These are phyloP conservation scores for Scaptomyza polygonia DNA, from an alignment of 2,888 invertebrate species.

Conservation along the genomic window DNA sequence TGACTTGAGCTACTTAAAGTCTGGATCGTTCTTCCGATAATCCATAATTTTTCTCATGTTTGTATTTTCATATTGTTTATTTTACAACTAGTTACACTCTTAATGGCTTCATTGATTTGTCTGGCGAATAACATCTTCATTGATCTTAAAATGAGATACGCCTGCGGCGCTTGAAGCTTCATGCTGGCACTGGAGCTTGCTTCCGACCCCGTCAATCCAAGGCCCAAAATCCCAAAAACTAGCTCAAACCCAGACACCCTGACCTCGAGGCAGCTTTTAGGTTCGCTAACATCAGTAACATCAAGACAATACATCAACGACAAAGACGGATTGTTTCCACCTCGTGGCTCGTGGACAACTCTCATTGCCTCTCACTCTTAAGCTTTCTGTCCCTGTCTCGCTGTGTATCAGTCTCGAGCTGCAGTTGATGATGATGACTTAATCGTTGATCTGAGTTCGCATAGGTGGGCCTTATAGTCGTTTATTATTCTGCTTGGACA, in stretches of 20 bases:
- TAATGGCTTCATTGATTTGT: no score
- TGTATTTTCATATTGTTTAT: no score
- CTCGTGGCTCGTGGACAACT: conserved; percentile 5
- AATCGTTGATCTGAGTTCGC: conserved; percentile 64
- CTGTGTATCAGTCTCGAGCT: conserved; percentile 19
- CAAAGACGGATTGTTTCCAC: conserved; percentile 64
- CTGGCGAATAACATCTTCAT: no score
- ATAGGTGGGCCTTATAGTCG: conserved; percentile 68
- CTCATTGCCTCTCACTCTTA: not conserved
- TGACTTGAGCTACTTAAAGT: no score
- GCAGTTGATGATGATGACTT: conserved; percentile 67
- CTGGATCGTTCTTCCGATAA: no score
- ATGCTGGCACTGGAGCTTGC: no score
- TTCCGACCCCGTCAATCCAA: conserved; percentile 9
- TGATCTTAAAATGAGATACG: no score
- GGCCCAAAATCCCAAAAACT: conserved; percentile 1
- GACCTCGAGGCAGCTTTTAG: conserved; percentile 61
- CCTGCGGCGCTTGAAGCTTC: no score
- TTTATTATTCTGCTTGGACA: conserved; percentile 69
- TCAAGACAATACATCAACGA: conserved; percentile 25
- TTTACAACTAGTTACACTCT: no score
- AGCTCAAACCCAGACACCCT: conserved; percentile 38
- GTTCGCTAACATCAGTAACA: conserved; percentile 32
- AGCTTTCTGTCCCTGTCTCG: conserved; percentile 4
- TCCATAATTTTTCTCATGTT: no score